These are phyloP conservation scores for Archips xylosteana DNA, from an alignment of 2,888 invertebrate genomes.

Conservation along the genomic window DNA sequence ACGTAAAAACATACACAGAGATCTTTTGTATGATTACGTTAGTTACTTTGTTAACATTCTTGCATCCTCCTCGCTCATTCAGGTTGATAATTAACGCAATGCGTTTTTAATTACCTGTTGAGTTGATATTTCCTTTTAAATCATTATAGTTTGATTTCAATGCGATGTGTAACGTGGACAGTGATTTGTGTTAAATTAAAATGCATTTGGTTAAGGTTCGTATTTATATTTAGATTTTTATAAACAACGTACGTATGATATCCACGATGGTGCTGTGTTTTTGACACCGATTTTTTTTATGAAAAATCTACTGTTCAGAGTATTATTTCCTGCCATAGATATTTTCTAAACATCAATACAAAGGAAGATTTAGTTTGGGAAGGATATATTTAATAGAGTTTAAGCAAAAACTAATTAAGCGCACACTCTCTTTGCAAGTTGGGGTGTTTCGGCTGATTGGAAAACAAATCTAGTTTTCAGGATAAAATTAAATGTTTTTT, in stretches of 20 bases:
- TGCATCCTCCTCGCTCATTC: conserved; percentile 20
- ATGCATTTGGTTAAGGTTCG: conserved; percentile 33
- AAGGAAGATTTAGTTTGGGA: too few species aligned
- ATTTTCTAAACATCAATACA: too few species aligned
- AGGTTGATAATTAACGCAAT: conserved; percentile 23
- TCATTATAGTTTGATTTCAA: conserved; percentile 9
- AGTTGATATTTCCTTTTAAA: not conserved
- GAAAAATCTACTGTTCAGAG: too few species aligned
- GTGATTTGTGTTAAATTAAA: conserved; percentile 22
- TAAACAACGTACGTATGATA: not conserved
- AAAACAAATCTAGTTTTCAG: too few species aligned
- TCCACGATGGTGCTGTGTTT: not conserved
- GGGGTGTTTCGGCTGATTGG: too few species aligned
- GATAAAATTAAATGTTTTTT: too few species aligned
- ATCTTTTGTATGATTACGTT: not conserved
- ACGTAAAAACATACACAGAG: not conserved
- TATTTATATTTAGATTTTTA: not conserved
- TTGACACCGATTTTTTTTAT: too few species aligned
- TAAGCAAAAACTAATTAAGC: too few species aligned
- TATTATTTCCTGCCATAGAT: too few species aligned
- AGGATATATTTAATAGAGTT: too few species aligned
- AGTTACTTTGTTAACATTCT: conserved; percentile 7
- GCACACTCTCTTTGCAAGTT: too few species aligned
- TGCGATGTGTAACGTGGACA: conserved; percentile 23
- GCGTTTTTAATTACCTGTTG: conserved; percentile 9